Evolutionary conservation across 2,888 invertebrate species (phyloP).

Genomic region (Protophormia terraenovae): DNA sequence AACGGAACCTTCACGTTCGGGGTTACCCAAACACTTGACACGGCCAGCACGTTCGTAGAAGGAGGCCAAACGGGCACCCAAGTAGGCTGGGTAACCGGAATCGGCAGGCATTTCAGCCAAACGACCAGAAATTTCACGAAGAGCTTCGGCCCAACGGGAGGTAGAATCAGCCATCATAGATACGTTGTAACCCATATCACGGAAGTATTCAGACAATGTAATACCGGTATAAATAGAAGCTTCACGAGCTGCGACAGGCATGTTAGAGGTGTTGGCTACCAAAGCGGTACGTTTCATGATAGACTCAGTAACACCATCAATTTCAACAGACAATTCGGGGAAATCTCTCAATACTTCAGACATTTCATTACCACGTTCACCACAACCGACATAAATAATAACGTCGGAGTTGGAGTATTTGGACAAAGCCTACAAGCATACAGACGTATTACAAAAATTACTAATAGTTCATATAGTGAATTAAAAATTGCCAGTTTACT

Average conservation of each 20-base stretch:
- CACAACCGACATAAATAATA: slow-evolving; percentile 99
- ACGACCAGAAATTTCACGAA: slow-evolving; percentile 99
- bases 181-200: slow-evolving; percentile 99
- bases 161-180: slow-evolving; percentile 99
- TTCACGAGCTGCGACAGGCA: slow-evolving; percentile 99
- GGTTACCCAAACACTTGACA: slow-evolving; percentile 98
- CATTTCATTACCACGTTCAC: slow-evolving; percentile 99
- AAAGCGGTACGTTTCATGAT: slow-evolving; percentile 99
- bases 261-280: slow-evolving; percentile 99
- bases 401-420: slow-evolving; percentile 99
- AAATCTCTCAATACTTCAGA: slow-evolving; percentile 99
- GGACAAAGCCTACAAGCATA: slow-evolving; percentile 89
- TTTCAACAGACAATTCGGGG: slow-evolving; percentile 98
- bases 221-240: slow-evolving; percentile 99
- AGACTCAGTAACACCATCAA: slow-evolving; percentile 97
- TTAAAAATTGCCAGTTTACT: no score
- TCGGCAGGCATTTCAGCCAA: slow-evolving; percentile 99
- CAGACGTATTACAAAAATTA: not conserved
- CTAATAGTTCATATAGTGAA: not conserved
- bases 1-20: slow-evolving; percentile 98
- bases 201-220: slow-evolving; percentile 99
- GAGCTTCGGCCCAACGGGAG: slow-evolving; percentile 99
- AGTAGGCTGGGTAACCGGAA: slow-evolving; percentile 99
- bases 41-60: slow-evolving; percentile 99
- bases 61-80: slow-evolving; percentile 98